phyloP scores from a whole-genome alignment of 1,140 invertebrate species.

The Carposina sasakii region DNA sequence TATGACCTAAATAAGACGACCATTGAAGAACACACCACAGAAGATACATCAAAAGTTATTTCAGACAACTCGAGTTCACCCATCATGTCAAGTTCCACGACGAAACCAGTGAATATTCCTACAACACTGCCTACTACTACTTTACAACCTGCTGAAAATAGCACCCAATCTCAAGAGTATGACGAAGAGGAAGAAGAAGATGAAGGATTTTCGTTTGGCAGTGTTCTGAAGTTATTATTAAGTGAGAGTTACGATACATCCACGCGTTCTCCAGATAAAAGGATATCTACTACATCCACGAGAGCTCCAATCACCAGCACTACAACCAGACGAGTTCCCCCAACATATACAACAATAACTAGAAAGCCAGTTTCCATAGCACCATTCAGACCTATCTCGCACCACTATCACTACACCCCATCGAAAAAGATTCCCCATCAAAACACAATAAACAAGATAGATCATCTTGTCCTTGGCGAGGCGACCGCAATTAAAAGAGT shows the following conservation, averaged over 20 bases:
- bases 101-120: too few relatives aligned
- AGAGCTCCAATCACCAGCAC: conserved; percentile 24
- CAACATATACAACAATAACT: conserved; percentile 28
- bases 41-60: too few relatives aligned
- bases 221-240: conserved; percentile 73
- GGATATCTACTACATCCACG: conserved; percentile 24
- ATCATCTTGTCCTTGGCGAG: conserved; percentile 60
- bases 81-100: too few relatives aligned
- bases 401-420: conserved; percentile 35
- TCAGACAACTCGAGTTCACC: too few relatives aligned
- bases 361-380: conserved; percentile 16
- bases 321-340: conserved; percentile 19
- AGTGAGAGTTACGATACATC: conserved; percentile 62
- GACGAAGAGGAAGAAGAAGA: conserved; percentile 62
- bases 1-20: too few relatives aligned
- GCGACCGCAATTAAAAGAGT: conserved; percentile 47
- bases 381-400: conserved; percentile 37
- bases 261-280: conserved; percentile 29
- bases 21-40: too few relatives aligned
- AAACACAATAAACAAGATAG: conserved; percentile 50
- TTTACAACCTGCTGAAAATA: conserved; percentile 22
- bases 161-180: conserved; percentile 33
- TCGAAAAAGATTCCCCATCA: conserved; percentile 32
- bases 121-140: too few relatives aligned
- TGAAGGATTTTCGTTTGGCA: conserved; percentile 74